phyloP scores from a whole-genome alignment of 2,113 vertebrate species.

The Lethenteron reissneri region DNA sequence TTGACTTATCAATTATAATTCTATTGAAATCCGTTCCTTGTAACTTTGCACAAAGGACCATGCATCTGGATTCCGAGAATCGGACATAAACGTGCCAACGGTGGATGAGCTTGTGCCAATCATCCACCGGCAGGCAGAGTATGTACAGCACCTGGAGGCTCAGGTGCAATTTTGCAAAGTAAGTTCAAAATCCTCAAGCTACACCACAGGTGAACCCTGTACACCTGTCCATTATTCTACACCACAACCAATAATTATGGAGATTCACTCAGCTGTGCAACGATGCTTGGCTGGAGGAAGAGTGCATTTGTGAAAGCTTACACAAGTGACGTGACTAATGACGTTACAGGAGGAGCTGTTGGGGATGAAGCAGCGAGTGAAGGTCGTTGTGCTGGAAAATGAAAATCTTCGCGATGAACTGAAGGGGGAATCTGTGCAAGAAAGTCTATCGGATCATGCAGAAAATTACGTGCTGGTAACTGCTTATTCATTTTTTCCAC shows the following conservation, averaged over 20 bases:
- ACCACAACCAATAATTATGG: neutral
- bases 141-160: conserved; percentile 74
- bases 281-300: neutral
- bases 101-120: conserved; percentile 50
- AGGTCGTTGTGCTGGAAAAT: conserved; percentile 50
- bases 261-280: neutral
- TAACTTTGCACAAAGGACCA: no score
- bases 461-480: no score
- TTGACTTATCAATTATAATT: no score
- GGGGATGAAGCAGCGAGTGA: conserved; percentile 38
- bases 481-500: no score
- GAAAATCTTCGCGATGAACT: conserved; percentile 40
- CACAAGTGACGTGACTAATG: conserved; percentile 9
- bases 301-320: neutral
- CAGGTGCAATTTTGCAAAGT: conserved; percentile 83
- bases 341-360: conserved; percentile 49
- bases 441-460: conserved; percentile 24
- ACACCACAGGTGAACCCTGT: neutral
- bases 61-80: conserved; percentile 13
- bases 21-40: no score
- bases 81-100: conserved; percentile 16
- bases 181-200: conserved; percentile 3
- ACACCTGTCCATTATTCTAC: neutral
- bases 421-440: conserved; percentile 28
- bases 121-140: conserved; percentile 56